Percentiles rank a stretch among this genome's conserved stretches.
Conservation (phyloP, 2,888 invertebrate species). For the Neoascia interrupta region DNA sequence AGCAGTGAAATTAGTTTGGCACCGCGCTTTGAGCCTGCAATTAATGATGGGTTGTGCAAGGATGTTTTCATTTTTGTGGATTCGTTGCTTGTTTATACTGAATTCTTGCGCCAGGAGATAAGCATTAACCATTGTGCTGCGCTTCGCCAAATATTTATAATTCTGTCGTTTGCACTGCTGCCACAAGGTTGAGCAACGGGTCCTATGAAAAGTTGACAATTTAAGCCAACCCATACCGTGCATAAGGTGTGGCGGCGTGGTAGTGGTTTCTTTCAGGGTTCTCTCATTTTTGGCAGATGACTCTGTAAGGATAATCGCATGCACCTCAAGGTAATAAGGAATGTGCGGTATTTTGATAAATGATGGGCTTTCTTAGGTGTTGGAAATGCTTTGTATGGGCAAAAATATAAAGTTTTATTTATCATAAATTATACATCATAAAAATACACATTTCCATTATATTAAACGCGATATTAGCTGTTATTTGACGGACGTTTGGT, state of each 20-base stretch:
- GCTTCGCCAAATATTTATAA: conserved; percentile 63
- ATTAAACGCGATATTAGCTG: too few relatives aligned
- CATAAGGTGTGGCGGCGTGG: too few relatives aligned
- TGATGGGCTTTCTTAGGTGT: too few relatives aligned
- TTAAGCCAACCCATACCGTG: conserved; percentile 37
- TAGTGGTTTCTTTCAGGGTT: conserved; percentile 26
- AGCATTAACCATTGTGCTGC: conserved; percentile 18
- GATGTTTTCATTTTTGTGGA: conserved; percentile 16
- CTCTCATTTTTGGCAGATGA: conserved; percentile 25
- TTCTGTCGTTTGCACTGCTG: conserved; percentile 45
- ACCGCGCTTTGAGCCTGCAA: conserved; percentile 68
- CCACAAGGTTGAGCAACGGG: not conserved
- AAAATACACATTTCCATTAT: too few relatives aligned
- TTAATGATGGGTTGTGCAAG: conserved; percentile 67
- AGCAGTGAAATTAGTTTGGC: conserved; percentile 69
- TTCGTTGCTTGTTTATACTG: conserved; percentile 38
- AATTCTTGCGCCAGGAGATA: conserved; percentile 59
- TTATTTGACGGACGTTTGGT: too few relatives aligned
- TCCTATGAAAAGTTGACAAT: conserved; percentile 48
- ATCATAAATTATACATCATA: too few relatives aligned
- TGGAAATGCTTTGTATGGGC: too few relatives aligned
- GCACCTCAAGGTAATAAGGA: conserved; percentile 17
- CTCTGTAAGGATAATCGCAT: conserved; percentile 29
- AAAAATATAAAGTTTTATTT: too few relatives aligned
- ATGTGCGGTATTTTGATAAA: conserved; percentile 54